These are phyloP conservation scores for Dendrocopos noguchii DNA, from an alignment of 2,113 vertebrate species.

Conservation along the genomic window DNA sequence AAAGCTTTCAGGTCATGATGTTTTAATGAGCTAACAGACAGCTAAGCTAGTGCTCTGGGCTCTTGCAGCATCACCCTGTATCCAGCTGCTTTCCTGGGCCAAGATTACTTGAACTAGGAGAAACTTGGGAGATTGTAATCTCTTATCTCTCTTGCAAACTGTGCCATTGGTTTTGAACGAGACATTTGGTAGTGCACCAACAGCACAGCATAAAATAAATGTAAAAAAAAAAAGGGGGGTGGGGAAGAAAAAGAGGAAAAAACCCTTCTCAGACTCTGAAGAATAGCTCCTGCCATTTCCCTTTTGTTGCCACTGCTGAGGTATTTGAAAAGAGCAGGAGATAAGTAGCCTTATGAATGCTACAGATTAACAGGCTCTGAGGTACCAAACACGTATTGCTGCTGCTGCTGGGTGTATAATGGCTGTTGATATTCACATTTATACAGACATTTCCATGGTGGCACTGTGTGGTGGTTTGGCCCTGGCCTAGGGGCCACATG, in stretches of 20 bases:
- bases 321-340: constrained; percentile 70
- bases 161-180: constrained; percentile 38
- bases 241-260: not conserved
- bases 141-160: constrained; percentile 44
- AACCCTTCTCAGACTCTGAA: not conserved
- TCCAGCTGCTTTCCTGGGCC: not conserved
- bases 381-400: not conserved
- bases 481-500: no score
- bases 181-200: constrained; percentile 44
- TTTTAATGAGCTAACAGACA: constrained; percentile 23
- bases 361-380: constrained; percentile 62
- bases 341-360: constrained; percentile 70
- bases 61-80: not conserved
- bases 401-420: constrained; percentile 40
- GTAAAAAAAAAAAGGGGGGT: not conserved
- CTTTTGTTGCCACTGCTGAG: constrained; percentile 47
- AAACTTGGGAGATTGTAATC: constrained; percentile 14
- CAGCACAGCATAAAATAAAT: not conserved
- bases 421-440: constrained; percentile 63
- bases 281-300: constrained; percentile 51
- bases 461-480: not conserved
- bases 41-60: not conserved
- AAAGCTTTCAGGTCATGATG: not conserved
- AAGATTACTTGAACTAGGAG: not conserved
- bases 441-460: constrained; percentile 44